Evolutionary conservation across 1,140 invertebrate genomes (phyloP).

Genomic region (Drosophila lini): DNA sequence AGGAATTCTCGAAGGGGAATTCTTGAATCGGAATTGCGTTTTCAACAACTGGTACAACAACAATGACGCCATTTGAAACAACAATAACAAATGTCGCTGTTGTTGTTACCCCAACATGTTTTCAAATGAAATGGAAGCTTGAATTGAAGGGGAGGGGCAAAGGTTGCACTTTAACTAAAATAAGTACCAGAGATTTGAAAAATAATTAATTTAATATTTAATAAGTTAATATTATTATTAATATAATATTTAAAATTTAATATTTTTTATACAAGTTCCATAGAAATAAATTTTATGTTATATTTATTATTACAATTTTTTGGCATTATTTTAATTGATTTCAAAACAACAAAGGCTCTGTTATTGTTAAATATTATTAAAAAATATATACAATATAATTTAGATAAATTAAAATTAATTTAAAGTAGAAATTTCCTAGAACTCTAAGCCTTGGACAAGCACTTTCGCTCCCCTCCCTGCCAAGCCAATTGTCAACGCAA

Average conservation of each 20-base stretch:
- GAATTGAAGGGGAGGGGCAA: not conserved
- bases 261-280: too few relatives aligned
- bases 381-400: not conserved
- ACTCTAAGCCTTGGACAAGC: not conserved
- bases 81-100: conserved; percentile 44
- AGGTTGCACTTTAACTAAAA: conserved; percentile 9
- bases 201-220: not conserved
- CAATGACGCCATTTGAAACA: conserved; percentile 64
- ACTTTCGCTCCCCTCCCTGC: conserved; percentile 1
- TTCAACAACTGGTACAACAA: conserved; percentile 68
- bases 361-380: too few relatives aligned
- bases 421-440: not conserved
- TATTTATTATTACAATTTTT: too few relatives aligned
- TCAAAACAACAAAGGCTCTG: too few relatives aligned
- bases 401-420: not conserved
- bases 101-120: conserved; percentile 33
- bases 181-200: not conserved
- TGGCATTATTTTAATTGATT: too few relatives aligned
- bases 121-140: conserved; percentile 33
- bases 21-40: conserved; percentile 69
- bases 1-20: conserved; percentile 13
- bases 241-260: not conserved
- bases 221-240: not conserved
- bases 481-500: conserved; percentile 70
- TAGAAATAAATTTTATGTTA: too few relatives aligned